Percentiles rank a stretch among this genome's conserved stretches.
phyloP scores from a whole-genome alignment of 2,113 vertebrate species.

The Cariama cristata region DNA sequence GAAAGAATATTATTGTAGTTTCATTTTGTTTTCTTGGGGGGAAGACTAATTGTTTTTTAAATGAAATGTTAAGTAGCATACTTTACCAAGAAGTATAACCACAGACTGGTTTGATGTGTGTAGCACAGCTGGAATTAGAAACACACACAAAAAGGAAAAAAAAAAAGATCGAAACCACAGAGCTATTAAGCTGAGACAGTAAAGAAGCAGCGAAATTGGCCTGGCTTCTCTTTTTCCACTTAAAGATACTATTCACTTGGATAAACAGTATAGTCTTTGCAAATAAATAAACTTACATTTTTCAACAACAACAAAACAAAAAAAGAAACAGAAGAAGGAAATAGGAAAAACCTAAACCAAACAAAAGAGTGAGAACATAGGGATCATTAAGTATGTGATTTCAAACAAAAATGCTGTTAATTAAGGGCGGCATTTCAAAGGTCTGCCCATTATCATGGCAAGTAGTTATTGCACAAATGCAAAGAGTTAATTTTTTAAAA shows the following conservation, averaged over 20 bases:
- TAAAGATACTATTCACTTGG: constrained; percentile 63
- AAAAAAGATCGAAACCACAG: constrained; percentile 47
- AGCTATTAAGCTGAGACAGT: constrained; percentile 66
- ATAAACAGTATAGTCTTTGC: constrained; percentile 68
- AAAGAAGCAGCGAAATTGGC: constrained; percentile 54
- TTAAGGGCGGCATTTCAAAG: constrained; percentile 77
- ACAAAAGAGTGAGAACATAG: constrained; percentile 14
- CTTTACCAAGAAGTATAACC: constrained; percentile 65
- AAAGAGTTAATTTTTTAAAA: constrained; percentile 71
- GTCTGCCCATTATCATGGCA: constrained; percentile 78
- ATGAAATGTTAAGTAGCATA: constrained; percentile 63
- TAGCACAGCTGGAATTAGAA: constrained; percentile 73
- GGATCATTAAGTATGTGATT: constrained; percentile 63
- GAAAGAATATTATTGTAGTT: constrained; percentile 43
- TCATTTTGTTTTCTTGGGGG: constrained; percentile 47
- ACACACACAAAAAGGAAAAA: constrained; percentile 8
- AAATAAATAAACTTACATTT: constrained; percentile 72
- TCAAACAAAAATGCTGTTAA: constrained; percentile 72
- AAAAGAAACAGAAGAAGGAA: constrained; percentile 57
- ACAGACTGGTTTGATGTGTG: constrained; percentile 66
- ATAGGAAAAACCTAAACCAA: constrained; percentile 56
- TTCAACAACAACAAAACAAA: constrained; percentile 37
- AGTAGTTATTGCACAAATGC: constrained; percentile 88
- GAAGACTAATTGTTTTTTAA: constrained; percentile 68
- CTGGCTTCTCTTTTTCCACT: constrained; percentile 63